Evolutionary conservation across 2,797 vertebrate genomes (phyloP).

Genomic region (Enteromius trimaculatus): DNA sequence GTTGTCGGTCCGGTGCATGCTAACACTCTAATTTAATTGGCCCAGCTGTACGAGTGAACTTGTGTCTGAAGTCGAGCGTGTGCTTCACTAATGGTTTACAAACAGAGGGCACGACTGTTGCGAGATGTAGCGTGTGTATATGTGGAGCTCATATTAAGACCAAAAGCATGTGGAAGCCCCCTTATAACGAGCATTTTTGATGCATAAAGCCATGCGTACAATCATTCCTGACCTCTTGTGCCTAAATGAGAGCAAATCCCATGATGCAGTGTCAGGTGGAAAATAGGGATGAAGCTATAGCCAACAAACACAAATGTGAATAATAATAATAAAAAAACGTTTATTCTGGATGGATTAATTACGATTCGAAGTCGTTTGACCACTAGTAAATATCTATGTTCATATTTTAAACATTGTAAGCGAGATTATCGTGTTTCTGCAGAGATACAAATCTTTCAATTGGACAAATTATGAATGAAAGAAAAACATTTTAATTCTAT

Average conservation of each 20-base stretch:
- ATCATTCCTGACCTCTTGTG: not conserved
- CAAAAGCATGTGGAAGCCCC: not conserved
- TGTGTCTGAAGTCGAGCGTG: slow-evolving; percentile 34
- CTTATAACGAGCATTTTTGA: slow-evolving; percentile 4
- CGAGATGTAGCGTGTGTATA: not conserved
- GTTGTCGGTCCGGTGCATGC: slow-evolving; percentile 45
- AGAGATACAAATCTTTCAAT: not conserved
- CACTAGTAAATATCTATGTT: not conserved
- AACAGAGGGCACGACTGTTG: slow-evolving; percentile 22
- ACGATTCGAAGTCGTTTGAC: no score
- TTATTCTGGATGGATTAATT: no score
- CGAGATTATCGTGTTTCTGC: not conserved
- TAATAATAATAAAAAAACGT: not conserved
- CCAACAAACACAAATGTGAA: not conserved
- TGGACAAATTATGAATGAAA: not conserved
- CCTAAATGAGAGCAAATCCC: not conserved
- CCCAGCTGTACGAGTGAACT: slow-evolving; percentile 27
- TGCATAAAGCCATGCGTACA: not conserved
- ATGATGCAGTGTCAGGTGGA: not conserved
- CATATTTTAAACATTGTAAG: not conserved
- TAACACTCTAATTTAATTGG: slow-evolving; percentile 53
- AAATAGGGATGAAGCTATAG: not conserved
- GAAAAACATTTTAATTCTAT: no score
- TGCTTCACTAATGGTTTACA: slow-evolving; percentile 26
- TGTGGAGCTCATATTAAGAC: not conserved